Evolutionary conservation across 1,140 invertebrate species (phyloP).

Genomic region (Pachypsylla venusta): DNA sequence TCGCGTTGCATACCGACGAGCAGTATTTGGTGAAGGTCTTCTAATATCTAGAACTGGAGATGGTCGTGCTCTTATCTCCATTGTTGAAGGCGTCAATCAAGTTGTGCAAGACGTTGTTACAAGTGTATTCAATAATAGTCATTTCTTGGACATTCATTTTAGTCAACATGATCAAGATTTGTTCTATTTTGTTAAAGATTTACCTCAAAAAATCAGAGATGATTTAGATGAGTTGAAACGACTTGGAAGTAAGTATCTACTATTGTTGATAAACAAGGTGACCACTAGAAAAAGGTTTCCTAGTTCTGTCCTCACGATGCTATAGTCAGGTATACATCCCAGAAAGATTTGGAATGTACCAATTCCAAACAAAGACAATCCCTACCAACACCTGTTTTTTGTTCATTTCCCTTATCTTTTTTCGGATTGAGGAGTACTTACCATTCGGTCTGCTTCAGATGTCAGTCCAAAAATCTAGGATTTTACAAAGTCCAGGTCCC

Average conservation of each 20-base stretch:
- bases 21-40: conserved; percentile 80
- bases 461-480: too few species aligned
- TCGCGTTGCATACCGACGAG: conserved; percentile 60
- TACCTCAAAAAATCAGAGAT: conserved; percentile 52
- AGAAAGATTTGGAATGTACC: too few species aligned
- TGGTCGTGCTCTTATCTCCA: conserved; percentile 63
- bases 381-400: too few species aligned
- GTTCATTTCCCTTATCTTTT: too few species aligned
- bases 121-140: conserved; percentile 84
- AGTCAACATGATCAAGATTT: conserved; percentile 83
- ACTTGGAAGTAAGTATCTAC: conserved; percentile 41
- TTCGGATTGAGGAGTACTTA: too few species aligned
- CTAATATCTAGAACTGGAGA: conserved; percentile 61
- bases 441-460: too few species aligned
- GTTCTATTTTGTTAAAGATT: conserved; percentile 79
- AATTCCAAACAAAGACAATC: too few species aligned
- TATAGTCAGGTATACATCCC: too few species aligned
- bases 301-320: too few species aligned
- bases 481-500: too few species aligned
- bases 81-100: conserved; percentile 68
- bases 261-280: too few species aligned
- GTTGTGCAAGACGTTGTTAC: conserved; percentile 84
- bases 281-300: too few species aligned
- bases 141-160: conserved; percentile 80
- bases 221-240: conserved; percentile 75